phyloP scores from a whole-genome alignment of 2,113 vertebrate genomes.

The Morone chrysops region DNA sequence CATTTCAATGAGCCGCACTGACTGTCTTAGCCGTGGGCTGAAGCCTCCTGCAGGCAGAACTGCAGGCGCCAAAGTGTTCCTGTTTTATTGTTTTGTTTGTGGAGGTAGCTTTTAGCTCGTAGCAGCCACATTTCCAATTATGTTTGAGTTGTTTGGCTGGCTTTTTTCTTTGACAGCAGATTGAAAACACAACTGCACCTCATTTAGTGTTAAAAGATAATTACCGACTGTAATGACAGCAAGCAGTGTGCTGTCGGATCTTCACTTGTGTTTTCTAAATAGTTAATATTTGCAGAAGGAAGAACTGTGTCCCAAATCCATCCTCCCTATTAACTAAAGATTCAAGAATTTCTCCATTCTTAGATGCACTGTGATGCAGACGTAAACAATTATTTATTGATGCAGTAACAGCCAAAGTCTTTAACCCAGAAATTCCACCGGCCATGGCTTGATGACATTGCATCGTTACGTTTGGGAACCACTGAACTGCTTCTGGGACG shows the following conservation, averaged over 20 bases:
- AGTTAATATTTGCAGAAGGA: neutral
- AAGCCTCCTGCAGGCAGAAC: neutral
- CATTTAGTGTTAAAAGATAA: too few species aligned
- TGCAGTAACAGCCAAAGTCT: too few species aligned
- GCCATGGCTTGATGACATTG: too few species aligned
- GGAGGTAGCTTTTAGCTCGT: neutral
- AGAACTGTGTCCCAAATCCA: neutral
- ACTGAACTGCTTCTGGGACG: too few species aligned
- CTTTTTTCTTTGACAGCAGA: neutral
- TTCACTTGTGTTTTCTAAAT: neutral
- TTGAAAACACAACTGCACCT: neutral
- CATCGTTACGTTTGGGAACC: too few species aligned
- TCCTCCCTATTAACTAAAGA: too few species aligned
- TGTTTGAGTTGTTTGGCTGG: neutral
- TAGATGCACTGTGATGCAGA: too few species aligned
- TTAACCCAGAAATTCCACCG: too few species aligned
- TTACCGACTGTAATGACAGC: too few species aligned
- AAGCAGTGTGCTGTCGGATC: too few species aligned
- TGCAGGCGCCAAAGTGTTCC: neutral
- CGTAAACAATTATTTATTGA: too few species aligned
- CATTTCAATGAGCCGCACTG: neutral
- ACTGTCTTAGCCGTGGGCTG: neutral
- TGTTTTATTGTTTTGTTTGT: neutral
- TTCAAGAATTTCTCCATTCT: too few species aligned
- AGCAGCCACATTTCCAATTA: neutral